Evolutionary conservation across 2,797 vertebrate species (phyloP).

Genomic region (Chloroceryle inda): DNA sequence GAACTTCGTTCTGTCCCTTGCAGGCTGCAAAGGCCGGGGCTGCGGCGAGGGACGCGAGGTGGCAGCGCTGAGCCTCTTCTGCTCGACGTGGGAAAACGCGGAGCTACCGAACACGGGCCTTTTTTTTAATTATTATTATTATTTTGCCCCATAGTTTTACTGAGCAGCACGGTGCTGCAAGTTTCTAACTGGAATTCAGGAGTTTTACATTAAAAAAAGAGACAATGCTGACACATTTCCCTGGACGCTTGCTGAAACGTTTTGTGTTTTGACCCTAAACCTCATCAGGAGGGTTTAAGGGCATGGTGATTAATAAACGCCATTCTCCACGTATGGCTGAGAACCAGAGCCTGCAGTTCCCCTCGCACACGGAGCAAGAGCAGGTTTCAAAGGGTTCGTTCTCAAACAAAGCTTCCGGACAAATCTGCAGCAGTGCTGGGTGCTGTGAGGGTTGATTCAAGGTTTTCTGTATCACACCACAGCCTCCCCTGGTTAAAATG

Average conservation of each 20-base stretch:
- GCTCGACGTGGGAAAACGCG: slow-evolving; percentile 27
- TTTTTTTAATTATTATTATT: not conserved
- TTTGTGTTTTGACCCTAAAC: not conserved
- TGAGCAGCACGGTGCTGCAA: not conserved
- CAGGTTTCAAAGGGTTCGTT: not conserved
- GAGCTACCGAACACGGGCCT: not conserved
- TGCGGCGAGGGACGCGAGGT: slow-evolving; percentile 86
- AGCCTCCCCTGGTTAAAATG: not conserved
- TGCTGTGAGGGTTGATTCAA: rapidly evolving
- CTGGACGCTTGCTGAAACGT: not conserved
- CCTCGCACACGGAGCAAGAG: not conserved
- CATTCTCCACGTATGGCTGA: not conserved
- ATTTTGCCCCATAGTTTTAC: not conserved
- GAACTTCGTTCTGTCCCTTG: not conserved
- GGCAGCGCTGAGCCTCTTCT: slow-evolving; percentile 90
- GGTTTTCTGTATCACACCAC: not conserved
- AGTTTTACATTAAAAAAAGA: not conserved
- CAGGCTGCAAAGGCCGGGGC: not conserved
- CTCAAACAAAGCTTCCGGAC: not conserved
- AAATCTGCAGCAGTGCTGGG: not conserved
- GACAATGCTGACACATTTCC: not conserved
- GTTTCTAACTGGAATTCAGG: not conserved
- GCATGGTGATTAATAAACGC: rapidly evolving
- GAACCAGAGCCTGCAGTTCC: too few species aligned
- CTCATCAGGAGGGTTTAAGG: not conserved